These are phyloP conservation scores for Branchipolynoe longqiensis DNA, from an alignment of 2,888 invertebrate species.

Conservation along the genomic window DNA sequence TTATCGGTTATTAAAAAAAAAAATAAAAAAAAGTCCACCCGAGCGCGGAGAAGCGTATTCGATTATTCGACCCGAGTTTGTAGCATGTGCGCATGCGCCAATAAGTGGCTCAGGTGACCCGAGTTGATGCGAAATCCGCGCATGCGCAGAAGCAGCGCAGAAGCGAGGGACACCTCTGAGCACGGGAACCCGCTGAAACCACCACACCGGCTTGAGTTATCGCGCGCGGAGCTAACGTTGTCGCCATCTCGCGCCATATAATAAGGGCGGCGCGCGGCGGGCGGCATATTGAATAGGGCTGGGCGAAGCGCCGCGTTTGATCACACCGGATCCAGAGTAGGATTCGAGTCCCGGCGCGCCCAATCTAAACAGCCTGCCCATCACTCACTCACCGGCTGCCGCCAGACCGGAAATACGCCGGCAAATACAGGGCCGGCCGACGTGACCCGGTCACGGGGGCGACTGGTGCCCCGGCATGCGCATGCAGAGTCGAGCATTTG, in stretches of 20 bases:
- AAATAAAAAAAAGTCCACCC: too few species aligned
- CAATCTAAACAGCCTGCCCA: background rate
- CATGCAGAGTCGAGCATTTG: too few species aligned
- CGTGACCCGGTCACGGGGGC: constrained; percentile 6
- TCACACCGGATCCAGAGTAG: constrained; percentile 10
- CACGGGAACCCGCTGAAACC: too few species aligned
- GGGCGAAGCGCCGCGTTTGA: background rate
- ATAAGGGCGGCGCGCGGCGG: constrained; percentile 8
- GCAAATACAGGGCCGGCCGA: too few species aligned
- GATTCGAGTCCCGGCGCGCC: background rate
- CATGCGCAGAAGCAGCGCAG: too few species aligned
- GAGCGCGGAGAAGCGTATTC: too few species aligned
- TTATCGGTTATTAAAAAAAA: too few species aligned
- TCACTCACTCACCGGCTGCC: constrained; percentile 5
- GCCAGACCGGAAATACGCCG: constrained; percentile 9
- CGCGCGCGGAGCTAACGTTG: background rate
- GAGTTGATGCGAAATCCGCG: too few species aligned
- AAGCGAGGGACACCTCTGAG: too few species aligned
- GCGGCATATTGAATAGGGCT: constrained; percentile 27
- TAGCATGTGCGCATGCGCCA: too few species aligned
- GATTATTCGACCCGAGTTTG: too few species aligned
- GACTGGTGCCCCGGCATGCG: background rate
- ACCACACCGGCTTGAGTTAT: constrained; percentile 7
- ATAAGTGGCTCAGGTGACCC: too few species aligned
- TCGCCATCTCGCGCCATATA: constrained; percentile 29